Evolutionary conservation across 2,797 vertebrate genomes (phyloP), one percentile per base, ranked within the genome.

Genomic region (Crocidura indochinensis): DNA sequence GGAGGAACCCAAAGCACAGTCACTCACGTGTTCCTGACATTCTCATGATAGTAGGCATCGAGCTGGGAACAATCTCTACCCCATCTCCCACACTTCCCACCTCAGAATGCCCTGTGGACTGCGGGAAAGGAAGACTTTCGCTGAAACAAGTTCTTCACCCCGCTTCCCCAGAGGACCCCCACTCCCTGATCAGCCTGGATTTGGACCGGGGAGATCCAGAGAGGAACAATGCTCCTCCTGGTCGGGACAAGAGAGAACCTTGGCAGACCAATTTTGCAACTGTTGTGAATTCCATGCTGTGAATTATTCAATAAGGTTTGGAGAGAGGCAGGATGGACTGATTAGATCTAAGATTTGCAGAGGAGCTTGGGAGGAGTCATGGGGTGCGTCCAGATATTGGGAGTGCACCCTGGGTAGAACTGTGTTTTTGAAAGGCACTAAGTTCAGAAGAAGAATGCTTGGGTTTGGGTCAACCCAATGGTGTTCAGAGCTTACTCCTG

Each of bases 41-140:
- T 82, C 76, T 85, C 79, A 29, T 91, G 79, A 94, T 90, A 26
- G 4, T 80, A 26, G 1, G 2, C 72, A 2, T 69, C 0, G 0
- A 87, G 81, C 72, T 3, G 60, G 89, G 75, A 94, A 62, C 76
- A 53, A 1, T 87, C 87, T 91, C 64, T 14, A 89, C 38, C 87
- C 84, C 91, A 91, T 96, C 82, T 95, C 95, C 91, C 93, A 87
- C 92, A 93, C 86, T 65, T 38, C 85, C 78, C 68, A 17, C 60
- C 74, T 38, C 62, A n/a, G 87, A 72, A 92, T 87, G 92, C 87
- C 49, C 65, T 89, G 38, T 67, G 19, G 76, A 74, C 51, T 53
- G 12, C 1, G 3, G 51, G 51, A 12, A 75, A 77, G 65, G 51
- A 29, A 84, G 72, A 29, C 51, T 93, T 93, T 91, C 71, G 12